These are phyloP conservation scores for Pyrochroa serraticornis DNA, from an alignment of 2,888 invertebrate species.

Conservation along the genomic window DNA sequence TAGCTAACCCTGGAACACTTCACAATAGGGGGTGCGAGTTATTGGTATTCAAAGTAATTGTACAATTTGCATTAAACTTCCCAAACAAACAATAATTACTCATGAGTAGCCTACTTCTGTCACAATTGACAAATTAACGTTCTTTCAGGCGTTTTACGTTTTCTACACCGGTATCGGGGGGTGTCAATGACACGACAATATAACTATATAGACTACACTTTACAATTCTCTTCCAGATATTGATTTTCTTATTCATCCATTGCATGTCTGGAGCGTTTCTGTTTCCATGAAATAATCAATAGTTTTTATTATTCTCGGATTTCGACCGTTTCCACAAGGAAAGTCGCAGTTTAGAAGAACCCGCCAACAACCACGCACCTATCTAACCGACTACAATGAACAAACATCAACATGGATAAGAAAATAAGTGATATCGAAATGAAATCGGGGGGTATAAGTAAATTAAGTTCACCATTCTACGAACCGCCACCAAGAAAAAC, in stretches of 20 bases:
- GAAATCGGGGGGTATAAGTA: conserved; percentile 41
- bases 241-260: conserved; percentile 28
- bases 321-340: conserved; percentile 9
- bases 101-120: conserved; percentile 10
- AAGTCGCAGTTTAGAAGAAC: conserved; percentile 19
- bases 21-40: too few relatives aligned
- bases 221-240: conserved; percentile 15
- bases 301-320: conserved; percentile 38
- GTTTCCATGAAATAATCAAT: conserved; percentile 51
- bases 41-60: too few relatives aligned
- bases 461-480: conserved; percentile 63
- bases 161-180: conserved; percentile 1
- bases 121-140: conserved; percentile 13
- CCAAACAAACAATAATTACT: background rate
- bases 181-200: conserved; percentile 21
- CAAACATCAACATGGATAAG: conserved; percentile 2
- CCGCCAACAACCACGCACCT: background rate
- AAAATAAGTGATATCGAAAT: conserved; percentile 6
- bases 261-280: conserved; percentile 42
- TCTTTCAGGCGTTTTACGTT: background rate
- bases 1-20: too few relatives aligned
- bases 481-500: conserved; percentile 71
- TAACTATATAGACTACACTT: background rate
- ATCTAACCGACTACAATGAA: background rate
- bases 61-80: background rate